Base-by-base conservation (phyloP, 2,113 vertebrate species). In the Psephotus haematonotus region DNA sequence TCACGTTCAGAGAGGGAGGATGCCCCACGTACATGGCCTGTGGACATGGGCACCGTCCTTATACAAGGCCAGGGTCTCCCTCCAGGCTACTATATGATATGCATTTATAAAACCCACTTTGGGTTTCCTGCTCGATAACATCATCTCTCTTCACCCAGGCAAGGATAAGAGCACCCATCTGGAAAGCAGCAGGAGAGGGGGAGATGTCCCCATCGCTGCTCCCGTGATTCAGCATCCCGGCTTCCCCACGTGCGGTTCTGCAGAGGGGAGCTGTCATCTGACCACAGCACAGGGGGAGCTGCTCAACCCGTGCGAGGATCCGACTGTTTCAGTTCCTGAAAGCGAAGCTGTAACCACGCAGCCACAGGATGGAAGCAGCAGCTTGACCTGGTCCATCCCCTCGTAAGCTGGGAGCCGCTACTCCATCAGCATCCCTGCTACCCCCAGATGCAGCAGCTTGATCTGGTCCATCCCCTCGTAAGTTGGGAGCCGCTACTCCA, bases 221-320 rank as follows among this genome's bases (percentile, higher is more conserved):
- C 80, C 9, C 1, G 5, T 67, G 92, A 81, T 44, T 92, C 86
- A 76, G 59, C 31, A n/a, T 5, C 69, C n/a, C 52, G 35, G 64
- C 55, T 52, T 79, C 53, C 76, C 44, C 44, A 9, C 3, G n/a
- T 1, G 0, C 24, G 41, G 27, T 3, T 65, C 71, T 52, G 74
- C 47, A 33, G 33, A 23, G 76, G 57, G 68, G 74, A 39, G 37
- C 22, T 10, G 23, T 35, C 57, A 59, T 59, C 44, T 10, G 50
- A n/a, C 29, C 60, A 12, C 18, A 8, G n/a, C 63, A 28, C 2
- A 0, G 18, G 28, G 17, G 37, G 49, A 71, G 82, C 76, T 29
- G 52, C 62, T 77, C 29, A 2, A 1, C 19, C 23, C 3, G 0
- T 25, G 35, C 31, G n/a, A 8, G 1, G 28, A 74, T 29, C 28